Base-by-base conservation (phyloP, 2,888 invertebrate genomes). In the Cheilosia soror region DNA sequence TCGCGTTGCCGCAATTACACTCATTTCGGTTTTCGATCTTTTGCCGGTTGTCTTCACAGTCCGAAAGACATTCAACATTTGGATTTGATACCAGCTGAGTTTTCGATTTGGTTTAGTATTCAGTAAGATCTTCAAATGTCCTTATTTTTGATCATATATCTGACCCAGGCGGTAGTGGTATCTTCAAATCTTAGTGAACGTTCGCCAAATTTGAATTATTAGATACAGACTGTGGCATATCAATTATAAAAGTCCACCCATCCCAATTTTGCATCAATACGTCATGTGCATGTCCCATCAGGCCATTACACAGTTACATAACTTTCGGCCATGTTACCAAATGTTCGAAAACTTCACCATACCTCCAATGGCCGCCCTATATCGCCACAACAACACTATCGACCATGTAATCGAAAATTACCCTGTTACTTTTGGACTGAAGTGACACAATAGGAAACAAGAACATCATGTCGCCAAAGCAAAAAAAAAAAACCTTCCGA, bases 331-430 rank as follows among this genome's bases (percentile, higher is more conserved):
- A 66, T 47, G 47, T 47, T 15, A 62, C 47, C 82, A 77, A 60
- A 55, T 77, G 82, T 62, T 77, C 31, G 71, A 42, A 63, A 63
- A 53, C 29, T 13, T 60, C 44, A 33, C n/a, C 13, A 40, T 15
- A 13, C 9, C 42, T 9, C 13, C 27, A 29, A 29, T 11, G 37
- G 33, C 6, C 42, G 15, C 51, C 51, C n/a, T 15, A 11, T n/a
- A n/a, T 13, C 53, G 9, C 5, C 37, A 44, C 25, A 25, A 25
- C 55, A 37, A 66, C 63, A 66, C 63, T 82, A 65, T 60, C 44
- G 65, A 25, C 42, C 42, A 77, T 66, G 77, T 77, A 66, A 82
- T 82, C 71, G 71, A 82, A 76, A 77, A 82, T 82, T 82, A 77
- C 82, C 49, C 82, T 77, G 82, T 55, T 71, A 82, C 62, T 82